These are phyloP conservation scores for Hypotaenidia okinawae DNA, from an alignment of 2,797 vertebrate genomes.

Conservation along the genomic window DNA sequence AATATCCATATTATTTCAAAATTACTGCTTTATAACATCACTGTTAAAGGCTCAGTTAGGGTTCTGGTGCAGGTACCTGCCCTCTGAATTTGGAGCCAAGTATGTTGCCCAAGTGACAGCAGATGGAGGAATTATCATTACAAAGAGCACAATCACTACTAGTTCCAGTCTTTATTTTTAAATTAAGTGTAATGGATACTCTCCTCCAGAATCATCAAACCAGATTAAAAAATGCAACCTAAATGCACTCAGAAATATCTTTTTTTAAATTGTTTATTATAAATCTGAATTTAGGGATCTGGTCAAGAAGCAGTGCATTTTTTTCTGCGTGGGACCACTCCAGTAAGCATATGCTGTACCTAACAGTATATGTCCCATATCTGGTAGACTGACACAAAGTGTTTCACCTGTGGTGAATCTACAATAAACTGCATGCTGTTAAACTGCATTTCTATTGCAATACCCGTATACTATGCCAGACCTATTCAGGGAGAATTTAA, in stretches of 20 bases:
- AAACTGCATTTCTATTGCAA: neutral
- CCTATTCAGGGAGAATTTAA: neutral
- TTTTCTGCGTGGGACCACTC: neutral
- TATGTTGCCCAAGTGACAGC: neutral
- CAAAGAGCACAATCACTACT: neutral
- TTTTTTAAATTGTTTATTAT: neutral
- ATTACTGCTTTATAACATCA: neutral
- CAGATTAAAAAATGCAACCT: neutral
- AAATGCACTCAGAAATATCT: neutral
- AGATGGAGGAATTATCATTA: neutral
- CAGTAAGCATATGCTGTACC: too few species aligned
- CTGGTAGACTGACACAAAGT: neutral
- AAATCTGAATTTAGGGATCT: neutral
- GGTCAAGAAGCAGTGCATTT: neutral
- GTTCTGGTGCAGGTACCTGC: neutral
- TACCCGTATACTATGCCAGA: neutral
- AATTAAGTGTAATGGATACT: neutral
- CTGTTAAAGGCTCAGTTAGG: neutral
- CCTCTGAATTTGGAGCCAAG: neutral
- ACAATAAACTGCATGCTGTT: neutral
- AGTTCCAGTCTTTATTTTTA: neutral
- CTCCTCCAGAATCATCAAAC: neutral
- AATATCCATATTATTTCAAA: neutral
- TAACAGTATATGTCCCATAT: neutral
- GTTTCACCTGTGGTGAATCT: neutral